A percentile compares a stretch with the other conserved stretches of the same genome.
Conservation (phyloP, 2,888 invertebrate genomes). For the Apodemia mormo region DNA sequence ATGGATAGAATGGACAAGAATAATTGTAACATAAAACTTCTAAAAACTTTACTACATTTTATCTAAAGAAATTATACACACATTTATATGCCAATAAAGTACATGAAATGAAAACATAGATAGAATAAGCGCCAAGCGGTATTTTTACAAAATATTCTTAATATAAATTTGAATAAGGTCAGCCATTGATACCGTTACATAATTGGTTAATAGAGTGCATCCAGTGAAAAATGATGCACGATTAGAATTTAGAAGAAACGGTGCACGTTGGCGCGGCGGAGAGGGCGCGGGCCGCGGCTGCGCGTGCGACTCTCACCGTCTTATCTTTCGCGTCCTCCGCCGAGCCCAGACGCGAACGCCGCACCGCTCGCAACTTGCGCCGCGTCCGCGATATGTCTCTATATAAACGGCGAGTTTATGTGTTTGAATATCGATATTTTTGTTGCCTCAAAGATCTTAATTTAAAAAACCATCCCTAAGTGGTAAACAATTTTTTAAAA, state of each 20-base stretch:
- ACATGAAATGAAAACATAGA: too few species aligned
- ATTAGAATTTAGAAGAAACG: constrained; percentile 57
- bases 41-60: too few species aligned
- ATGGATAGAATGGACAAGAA: too few species aligned
- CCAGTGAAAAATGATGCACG: constrained; percentile 70
- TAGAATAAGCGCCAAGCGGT: background rate
- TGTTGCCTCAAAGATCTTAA: too few species aligned
- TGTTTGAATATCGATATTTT: too few species aligned
- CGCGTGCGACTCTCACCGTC: constrained; percentile 78
- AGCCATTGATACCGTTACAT: constrained; percentile 67
- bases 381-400: too few species aligned
- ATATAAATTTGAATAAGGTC: constrained; percentile 55
- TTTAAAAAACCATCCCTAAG: too few species aligned
- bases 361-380: constrained; percentile 43
- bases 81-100: too few species aligned
- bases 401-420: too few species aligned
- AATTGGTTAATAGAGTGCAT: constrained; percentile 66
- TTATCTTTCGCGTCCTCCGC: constrained; percentile 81
- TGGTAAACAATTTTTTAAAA: too few species aligned
- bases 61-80: too few species aligned
- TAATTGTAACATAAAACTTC: too few species aligned
- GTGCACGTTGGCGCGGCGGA: constrained; percentile 56
- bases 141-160: background rate
- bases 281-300: constrained; percentile 52
- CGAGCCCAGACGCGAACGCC: constrained; percentile 76